Evolutionary conservation across 2,113 vertebrate species (phyloP).

Genomic region (Gila orcuttii): DNA sequence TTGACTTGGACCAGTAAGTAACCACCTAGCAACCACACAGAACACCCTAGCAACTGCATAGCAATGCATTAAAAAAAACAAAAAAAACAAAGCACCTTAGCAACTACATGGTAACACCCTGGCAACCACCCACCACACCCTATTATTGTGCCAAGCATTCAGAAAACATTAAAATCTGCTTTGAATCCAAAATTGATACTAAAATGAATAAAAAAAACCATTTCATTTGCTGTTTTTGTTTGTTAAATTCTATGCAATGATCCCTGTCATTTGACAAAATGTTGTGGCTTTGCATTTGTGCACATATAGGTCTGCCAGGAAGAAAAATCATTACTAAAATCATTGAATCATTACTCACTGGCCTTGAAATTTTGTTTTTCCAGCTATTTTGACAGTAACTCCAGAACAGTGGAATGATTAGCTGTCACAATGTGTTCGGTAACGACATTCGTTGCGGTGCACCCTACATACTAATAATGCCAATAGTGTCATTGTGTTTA

Average conservation of each 20-base stretch:
- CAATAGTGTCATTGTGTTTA: conserved; percentile 35
- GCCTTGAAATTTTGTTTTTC: conserved; percentile 11
- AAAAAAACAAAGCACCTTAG: too few relatives aligned
- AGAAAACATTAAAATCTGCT: neutral
- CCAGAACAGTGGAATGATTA: conserved; percentile 25
- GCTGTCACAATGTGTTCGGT: conserved; percentile 19
- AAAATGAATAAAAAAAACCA: neutral
- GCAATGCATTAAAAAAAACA: too few relatives aligned
- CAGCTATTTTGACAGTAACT: conserved; percentile 27
- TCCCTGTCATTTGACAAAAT: conserved; percentile 6
- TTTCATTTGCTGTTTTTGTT: neutral
- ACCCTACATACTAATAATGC: conserved; percentile 33
- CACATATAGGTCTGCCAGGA: conserved; percentile 15
- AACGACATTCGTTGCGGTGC: conserved; percentile 12
- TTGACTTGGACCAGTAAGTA: neutral
- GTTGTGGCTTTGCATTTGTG: conserved; percentile 25
- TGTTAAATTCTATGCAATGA: conserved; percentile 2
- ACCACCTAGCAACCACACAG: conserved; percentile 7
- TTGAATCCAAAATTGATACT: neutral
- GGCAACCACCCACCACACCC: conserved; percentile 9
- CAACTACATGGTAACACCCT: too few relatives aligned
- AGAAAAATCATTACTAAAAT: conserved; percentile 32
- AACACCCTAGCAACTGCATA: too few relatives aligned
- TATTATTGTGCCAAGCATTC: neutral
- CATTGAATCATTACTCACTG: conserved; percentile 24